Conservation (phyloP, 1,140 invertebrate genomes). For the Cataglyphis hispanica region DNA sequence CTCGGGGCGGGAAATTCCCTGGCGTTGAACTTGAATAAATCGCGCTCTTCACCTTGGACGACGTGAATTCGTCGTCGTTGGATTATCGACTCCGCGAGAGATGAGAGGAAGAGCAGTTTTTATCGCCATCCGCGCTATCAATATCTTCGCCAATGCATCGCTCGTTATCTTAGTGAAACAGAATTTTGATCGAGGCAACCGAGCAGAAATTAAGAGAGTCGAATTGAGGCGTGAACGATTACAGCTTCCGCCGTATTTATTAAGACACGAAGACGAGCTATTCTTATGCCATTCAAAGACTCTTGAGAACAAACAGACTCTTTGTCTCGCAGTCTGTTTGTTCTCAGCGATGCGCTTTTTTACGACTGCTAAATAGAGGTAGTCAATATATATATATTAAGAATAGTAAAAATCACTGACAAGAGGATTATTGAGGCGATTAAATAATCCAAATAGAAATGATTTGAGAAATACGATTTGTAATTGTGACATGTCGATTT, state of each 20-base stretch:
- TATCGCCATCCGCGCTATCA: background rate
- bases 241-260: conserved; percentile 63
- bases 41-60: conserved; percentile 67
- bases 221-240: conserved; percentile 64
- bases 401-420: background rate
- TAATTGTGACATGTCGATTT: background rate
- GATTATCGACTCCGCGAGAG: background rate
- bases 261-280: conserved; percentile 51
- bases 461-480: background rate
- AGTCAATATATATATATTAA: background rate
- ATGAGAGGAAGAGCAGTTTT: background rate
- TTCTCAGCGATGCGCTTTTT: background rate
- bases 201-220: conserved; percentile 67
- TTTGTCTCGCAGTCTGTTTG: background rate
- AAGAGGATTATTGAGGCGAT: background rate
- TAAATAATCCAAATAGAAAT: background rate
- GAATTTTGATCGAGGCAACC: conserved; percentile 69
- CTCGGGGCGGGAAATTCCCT: conserved; percentile 2
- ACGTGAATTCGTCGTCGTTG: conserved; percentile 20
- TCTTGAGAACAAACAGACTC: background rate
- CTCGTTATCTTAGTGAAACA: conserved; percentile 22
- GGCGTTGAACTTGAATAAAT: conserved; percentile 55
- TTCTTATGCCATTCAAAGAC: conserved; percentile 40
- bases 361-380: background rate
- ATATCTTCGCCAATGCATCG: background rate